Conservation (phyloP, 2,113 vertebrate species). For the Mesoclemmys tuberculata region DNA sequence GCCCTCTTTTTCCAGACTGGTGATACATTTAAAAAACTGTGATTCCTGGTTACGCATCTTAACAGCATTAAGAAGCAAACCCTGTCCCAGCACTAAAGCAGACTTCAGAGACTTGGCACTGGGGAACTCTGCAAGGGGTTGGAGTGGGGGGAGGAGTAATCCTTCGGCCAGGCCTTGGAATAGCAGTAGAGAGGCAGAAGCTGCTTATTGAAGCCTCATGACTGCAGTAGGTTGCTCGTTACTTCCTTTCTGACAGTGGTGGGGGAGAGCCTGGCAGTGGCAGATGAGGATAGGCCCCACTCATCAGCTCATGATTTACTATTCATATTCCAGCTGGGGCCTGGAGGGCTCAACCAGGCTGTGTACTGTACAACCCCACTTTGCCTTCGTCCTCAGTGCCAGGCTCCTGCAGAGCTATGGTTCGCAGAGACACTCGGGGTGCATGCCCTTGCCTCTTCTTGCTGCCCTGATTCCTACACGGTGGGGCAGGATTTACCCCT, state of each 20-base stretch:
- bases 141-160: not conserved
- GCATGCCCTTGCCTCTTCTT: not conserved
- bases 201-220: not conserved
- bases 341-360: not conserved
- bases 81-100: not conserved
- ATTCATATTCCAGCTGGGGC: not conserved
- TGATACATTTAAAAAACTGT: not conserved
- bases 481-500: rapidly evolving
- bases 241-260: not conserved
- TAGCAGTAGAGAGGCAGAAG: not conserved
- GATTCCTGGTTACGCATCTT: not conserved
- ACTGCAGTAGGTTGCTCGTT: not conserved
- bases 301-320: not conserved
- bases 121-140: not conserved
- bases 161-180: not conserved
- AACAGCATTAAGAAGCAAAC: not conserved
- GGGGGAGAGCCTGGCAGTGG: not conserved
- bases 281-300: not conserved
- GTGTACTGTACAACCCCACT: not conserved
- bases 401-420: not conserved
- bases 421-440: not conserved
- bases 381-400: not conserved
- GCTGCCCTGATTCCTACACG: not conserved
- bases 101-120: not conserved
- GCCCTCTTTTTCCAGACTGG: not conserved